Conservation (phyloP, 1,140 invertebrate species). For the Drosophila sechellia region DNA sequence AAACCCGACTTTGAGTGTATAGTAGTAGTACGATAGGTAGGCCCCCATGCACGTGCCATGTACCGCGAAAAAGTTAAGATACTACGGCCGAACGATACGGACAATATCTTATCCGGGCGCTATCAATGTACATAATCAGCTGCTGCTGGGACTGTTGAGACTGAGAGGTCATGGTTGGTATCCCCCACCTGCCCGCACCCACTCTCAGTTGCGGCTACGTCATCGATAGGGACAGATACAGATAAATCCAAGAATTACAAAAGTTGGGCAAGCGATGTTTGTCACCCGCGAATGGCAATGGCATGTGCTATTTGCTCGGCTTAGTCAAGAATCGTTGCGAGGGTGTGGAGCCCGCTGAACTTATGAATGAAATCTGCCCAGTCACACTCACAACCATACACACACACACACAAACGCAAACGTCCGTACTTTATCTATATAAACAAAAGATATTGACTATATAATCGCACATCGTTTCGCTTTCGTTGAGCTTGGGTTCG, state of each 20-base stretch:
- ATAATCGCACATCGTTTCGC: conserved; percentile 59
- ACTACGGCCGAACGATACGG: conserved; percentile 68
- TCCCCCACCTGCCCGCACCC: conserved; percentile 2
- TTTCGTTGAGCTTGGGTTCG: conserved; percentile 45
- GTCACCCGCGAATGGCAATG: conserved; percentile 23
- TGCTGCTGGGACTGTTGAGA: conserved; percentile 21
- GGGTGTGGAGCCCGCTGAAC: conserved; percentile 45
- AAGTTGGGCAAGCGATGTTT: conserved; percentile 27
- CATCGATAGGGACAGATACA: conserved; percentile 56
- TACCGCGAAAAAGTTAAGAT: conserved; percentile 66
- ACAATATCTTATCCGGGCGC: conserved; percentile 77
- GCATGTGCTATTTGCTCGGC: conserved; percentile 51
- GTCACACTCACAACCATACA: conserved; percentile 59
- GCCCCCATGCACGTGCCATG: conserved; percentile 64
- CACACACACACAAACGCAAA: conserved; percentile 43
- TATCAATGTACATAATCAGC: conserved; percentile 76
- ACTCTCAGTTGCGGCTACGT: conserved; percentile 35
- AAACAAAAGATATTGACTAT: conserved; percentile 72
- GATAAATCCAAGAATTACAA: conserved; percentile 51
- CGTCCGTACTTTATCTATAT: conserved; percentile 64
- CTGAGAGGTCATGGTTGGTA: conserved; percentile 61
- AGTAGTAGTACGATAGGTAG: conserved; percentile 46
- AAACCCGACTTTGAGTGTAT: conserved; percentile 49
- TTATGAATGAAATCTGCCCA: conserved; percentile 75
- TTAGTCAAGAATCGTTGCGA: conserved; percentile 42